Conservation (phyloP, 2,797 vertebrate species). For the Premnoplex brunnescens region DNA sequence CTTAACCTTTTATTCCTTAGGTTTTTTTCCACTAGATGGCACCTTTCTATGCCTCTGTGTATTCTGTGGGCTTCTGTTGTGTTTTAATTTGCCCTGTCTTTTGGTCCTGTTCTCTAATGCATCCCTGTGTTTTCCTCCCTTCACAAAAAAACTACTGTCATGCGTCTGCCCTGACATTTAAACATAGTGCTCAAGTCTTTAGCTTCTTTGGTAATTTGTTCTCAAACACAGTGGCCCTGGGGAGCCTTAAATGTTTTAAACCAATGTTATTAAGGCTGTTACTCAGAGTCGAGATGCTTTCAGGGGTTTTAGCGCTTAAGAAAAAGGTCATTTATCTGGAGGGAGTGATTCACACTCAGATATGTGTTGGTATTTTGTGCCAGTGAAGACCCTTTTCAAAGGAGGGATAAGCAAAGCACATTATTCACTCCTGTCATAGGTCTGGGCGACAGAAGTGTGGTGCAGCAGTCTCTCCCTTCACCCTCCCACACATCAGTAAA, state of each 20-base stretch:
- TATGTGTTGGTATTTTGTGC: rapidly evolving
- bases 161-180: too few relatives aligned
- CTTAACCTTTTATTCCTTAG: neutral
- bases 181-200: rapidly evolving
- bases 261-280: neutral
- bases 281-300: neutral
- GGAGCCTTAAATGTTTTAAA: neutral
- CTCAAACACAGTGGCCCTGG: neutral
- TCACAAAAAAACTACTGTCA: rapidly evolving
- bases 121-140: neutral
- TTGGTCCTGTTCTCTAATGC: neutral
- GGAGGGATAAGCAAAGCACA: neutral
- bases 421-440: neutral
- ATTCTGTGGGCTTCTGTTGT: neutral
- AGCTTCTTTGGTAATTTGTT: neutral
- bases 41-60: neutral
- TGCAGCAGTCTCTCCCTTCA: neutral
- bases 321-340: neutral
- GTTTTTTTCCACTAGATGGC: neutral
- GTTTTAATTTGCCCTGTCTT: neutral
- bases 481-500: neutral
- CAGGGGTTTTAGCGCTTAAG: neutral
- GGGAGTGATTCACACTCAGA: neutral
- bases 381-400: neutral
- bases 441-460: rapidly evolving